A percentile compares a stretch with the other conserved stretches of the same genome.
Evolutionary conservation across 1,140 invertebrate genomes (phyloP).

Genomic region (Propsilocerus akamusi): DNA sequence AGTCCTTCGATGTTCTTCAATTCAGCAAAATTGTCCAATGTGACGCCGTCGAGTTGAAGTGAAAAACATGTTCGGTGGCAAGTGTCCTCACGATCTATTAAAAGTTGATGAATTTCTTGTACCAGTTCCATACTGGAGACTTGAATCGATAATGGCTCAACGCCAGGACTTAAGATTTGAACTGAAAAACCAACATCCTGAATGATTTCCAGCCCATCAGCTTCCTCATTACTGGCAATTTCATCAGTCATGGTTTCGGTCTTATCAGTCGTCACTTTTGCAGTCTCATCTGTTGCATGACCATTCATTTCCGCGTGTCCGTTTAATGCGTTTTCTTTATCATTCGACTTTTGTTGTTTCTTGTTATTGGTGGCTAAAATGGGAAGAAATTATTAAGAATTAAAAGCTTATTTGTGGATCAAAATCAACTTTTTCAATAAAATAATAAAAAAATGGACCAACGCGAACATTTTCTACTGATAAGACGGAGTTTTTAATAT

Average conservation of each 20-base stretch:
- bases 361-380: too few species aligned
- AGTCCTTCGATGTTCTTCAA: slow-evolving; percentile 90
- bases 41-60: slow-evolving; percentile 81
- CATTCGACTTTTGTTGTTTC: not conserved
- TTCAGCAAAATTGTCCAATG: slow-evolving; percentile 94
- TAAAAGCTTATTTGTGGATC: too few species aligned
- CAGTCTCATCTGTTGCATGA: slow-evolving; percentile 5
- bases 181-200: slow-evolving; percentile 88
- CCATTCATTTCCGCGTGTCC: slow-evolving; percentile 13
- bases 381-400: too few species aligned
- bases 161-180: slow-evolving; percentile 71
- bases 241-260: slow-evolving; percentile 10
- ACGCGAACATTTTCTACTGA: too few species aligned
- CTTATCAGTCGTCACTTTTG: slow-evolving; percentile 10
- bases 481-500: too few species aligned
- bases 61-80: slow-evolving; percentile 97
- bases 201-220: slow-evolving; percentile 63
- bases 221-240: slow-evolving; percentile 29
- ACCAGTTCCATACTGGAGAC: slow-evolving; percentile 95
- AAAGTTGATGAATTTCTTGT: slow-evolving; percentile 93
- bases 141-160: slow-evolving; percentile 80
- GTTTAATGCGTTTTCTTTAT: slow-evolving; percentile 11
- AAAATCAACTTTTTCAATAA: too few species aligned
- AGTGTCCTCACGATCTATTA: slow-evolving; percentile 96
- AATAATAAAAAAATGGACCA: too few species aligned